These are phyloP conservation scores for Drosophila mimica DNA, from an alignment of 2,888 invertebrate genomes.

Conservation along the genomic window DNA sequence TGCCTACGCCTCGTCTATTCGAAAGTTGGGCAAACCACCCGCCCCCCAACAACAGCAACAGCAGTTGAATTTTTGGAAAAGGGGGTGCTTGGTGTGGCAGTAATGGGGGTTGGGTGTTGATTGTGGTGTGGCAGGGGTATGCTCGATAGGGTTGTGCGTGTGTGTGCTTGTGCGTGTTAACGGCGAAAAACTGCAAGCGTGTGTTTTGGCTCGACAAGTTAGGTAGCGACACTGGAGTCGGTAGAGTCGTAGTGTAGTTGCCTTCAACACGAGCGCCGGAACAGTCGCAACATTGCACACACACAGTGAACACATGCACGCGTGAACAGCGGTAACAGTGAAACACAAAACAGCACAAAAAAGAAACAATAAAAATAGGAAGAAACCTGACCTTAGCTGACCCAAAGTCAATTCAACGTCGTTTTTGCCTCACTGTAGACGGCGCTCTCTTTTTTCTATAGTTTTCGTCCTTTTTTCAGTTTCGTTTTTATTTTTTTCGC, in stretches of 20 bases:
- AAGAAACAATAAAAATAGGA: neutral
- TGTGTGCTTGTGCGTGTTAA: conserved; percentile 14
- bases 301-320: neutral
- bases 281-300: conserved; percentile 67
- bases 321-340: conserved; percentile 25
- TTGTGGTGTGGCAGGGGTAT: neutral
- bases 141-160: neutral
- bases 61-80: conserved; percentile 9
- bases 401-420: neutral
- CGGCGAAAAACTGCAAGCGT: conserved; percentile 70
- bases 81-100: conserved; percentile 24
- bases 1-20: conserved; percentile 21
- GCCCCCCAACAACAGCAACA: conserved; percentile 11
- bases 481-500: conserved; percentile 35
- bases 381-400: conserved; percentile 50
- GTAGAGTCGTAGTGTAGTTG: conserved; percentile 55
- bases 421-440: conserved; percentile 17
- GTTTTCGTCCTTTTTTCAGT: conserved; percentile 21
- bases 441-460: neutral
- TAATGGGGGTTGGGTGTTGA: neutral
- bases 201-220: conserved; percentile 42
- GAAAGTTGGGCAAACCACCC: conserved; percentile 46
- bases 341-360: neutral
- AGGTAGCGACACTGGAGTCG: conserved; percentile 22
- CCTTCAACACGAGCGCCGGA: conserved; percentile 66